Percentiles rank a stretch among this genome's conserved stretches.
phyloP scores from a whole-genome alignment of 2,888 invertebrate genomes.

The Stenolophus ochropezus region DNA sequence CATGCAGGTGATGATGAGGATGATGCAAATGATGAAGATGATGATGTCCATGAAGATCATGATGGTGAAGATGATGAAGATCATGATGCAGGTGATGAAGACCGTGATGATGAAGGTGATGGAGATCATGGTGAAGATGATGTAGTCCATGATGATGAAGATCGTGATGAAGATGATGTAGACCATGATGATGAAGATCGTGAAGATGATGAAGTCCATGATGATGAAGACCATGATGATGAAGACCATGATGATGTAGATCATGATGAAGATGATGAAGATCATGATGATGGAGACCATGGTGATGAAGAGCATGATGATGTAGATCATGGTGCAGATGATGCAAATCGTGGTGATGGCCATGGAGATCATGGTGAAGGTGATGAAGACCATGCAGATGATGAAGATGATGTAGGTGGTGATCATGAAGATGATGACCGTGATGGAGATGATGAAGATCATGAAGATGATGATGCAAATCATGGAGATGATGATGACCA shows the following conservation, averaged over 20 bases:
- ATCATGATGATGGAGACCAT: not conserved
- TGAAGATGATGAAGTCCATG: not conserved
- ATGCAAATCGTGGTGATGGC: not conserved
- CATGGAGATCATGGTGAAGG: not conserved
- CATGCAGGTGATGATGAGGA: not conserved
- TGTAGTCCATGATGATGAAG: not conserved
- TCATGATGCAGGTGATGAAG: not conserved
- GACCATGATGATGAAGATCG: not conserved
- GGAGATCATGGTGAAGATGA: not conserved
- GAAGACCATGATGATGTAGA: not conserved
- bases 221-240: not conserved
- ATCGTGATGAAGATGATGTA: not conserved
- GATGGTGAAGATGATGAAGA: not conserved
- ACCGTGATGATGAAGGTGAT: not conserved
- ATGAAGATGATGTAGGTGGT: not conserved
- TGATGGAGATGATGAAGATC: not conserved
- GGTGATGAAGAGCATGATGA: not conserved
- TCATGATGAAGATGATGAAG: not conserved
- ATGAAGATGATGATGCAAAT: not conserved
- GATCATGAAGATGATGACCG: too few relatives aligned
- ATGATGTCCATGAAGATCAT: not conserved
- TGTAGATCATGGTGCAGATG: not conserved
- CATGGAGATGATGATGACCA: not conserved
- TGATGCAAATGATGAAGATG: not conserved
- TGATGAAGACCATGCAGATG: not conserved